These are phyloP conservation scores for Muscicapa adusta DNA, from an alignment of 2,113 vertebrate species.

Conservation along the genomic window DNA sequence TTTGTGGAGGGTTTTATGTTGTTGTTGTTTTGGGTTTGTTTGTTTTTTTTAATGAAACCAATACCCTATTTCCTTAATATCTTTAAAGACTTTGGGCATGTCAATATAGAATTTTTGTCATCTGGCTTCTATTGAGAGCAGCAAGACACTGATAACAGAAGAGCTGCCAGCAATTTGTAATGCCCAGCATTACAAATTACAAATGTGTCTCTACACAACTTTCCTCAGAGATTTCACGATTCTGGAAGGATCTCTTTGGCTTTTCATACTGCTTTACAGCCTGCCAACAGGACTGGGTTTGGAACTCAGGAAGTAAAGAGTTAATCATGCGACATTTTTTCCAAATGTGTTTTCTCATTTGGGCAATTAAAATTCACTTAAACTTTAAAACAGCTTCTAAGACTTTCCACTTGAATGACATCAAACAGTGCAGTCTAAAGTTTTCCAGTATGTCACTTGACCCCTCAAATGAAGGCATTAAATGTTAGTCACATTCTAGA, in stretches of 20 bases:
- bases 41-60: neutral
- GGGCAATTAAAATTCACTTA: constrained; percentile 46
- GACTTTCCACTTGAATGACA: constrained; percentile 53
- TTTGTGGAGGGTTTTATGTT: neutral
- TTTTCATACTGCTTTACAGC: neutral
- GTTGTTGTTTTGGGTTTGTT: too few species aligned
- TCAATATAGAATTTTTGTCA: neutral
- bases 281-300: neutral
- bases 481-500: constrained; percentile 1
- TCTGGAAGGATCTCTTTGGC: neutral
- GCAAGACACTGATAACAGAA: neutral
- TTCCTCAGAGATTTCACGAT: neutral
- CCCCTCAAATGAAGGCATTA: neutral
- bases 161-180: neutral
- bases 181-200: neutral
- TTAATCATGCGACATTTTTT: neutral
- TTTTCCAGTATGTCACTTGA: constrained; percentile 47
- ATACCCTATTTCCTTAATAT: neutral
- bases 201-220: neutral
- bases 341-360: constrained; percentile 32
- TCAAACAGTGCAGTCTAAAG: constrained; percentile 19
- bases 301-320: neutral
- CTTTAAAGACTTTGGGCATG: neutral
- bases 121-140: neutral
- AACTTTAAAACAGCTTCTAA: constrained; percentile 39